Base-by-base conservation (phyloP, 1,140 invertebrate species). In the Heliconius melpomene region DNA sequence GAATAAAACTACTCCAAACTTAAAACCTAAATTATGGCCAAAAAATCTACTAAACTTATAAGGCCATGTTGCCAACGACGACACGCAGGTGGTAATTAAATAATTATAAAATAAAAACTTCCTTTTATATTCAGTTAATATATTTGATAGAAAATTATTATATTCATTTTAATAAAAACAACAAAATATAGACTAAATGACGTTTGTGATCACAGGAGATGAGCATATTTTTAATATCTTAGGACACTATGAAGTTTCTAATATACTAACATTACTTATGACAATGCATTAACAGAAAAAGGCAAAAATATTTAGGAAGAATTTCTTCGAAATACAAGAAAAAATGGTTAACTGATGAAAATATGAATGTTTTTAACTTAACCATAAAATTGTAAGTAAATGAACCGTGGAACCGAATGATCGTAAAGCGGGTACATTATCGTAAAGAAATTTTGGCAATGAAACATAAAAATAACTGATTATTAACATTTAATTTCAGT, bases 181-280 rank as follows among this genome's bases (percentile, higher is more conserved):
- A 13, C n/a, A 29, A 6, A 36, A 36, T 36, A 66, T 29, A 66
- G 23, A 6, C 26, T 66, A 66, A 66, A 66, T 66, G 60, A 66
- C 60, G 60, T 66, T 66, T 6, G 23, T 29, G 60, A 66, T 66
- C 60, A 66, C 60, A 66, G 60, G n/a, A 66, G 60, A 66, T 66
- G 60, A 66, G 60, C 60, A 29, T 29, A 66, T 66, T 66, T 66
- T 66, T 66, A 29, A 26, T 66, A 16, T 66, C 23, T 66, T 66
- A 57, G 3, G 52, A 54, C 3, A 54, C 40, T 16, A 60, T 9
- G n/a, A 60, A 60, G 9, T 23, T 9, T 60, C 9, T 60, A 9
- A 26, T 1, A 60, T 13, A 60, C n/a, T 60, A 60, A n/a, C 3
- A 60, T 60, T 23, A 60, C 8, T 20, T 52, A 52, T 20, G 18